Base-by-base conservation (phyloP, 2,888 invertebrate genomes). In the Melinaea marsaeus region DNA sequence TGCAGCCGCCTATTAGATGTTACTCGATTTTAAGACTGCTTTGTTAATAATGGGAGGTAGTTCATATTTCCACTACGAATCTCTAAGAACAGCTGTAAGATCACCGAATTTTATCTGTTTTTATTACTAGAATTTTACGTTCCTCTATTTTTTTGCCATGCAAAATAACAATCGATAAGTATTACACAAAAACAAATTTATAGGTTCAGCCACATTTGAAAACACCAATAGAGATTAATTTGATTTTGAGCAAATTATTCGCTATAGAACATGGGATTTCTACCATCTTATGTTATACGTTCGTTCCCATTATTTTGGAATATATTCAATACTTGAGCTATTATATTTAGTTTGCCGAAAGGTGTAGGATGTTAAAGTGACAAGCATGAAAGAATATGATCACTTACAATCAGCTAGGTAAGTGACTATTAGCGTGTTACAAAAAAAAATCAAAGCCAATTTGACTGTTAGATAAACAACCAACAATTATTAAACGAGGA, bases 201-300 rank as follows among this genome's bases (percentile, higher is more conserved):
- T 84, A 97, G 97, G 97, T 99, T 99, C 90, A 97, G 98, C 69
- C 99, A 99, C 92, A 99, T 99, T 98, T 99, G 98, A 98, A 96
- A 97, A 78, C 99, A 99, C 87, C 97, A 97, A 77, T 99, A 99
- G 95, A 96, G 85, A 92, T 94, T 32, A 97, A 98, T 82, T 99
- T 99, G 99, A 93, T 93, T 77, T 88, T 96, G 74, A 99, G 99
- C 91, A 96, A 96, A 79, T 95, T 96, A 68, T 96, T 96, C 83
- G 95, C 95, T 0, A 90, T 94, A 72, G 94, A 94, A 65, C 94
- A 95, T 77, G 95, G 95, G 22, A 97, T 99, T 69, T 97, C 98
- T 0, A 94, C 96, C 2, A 94, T 95, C 86, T 95, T 96, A 42
- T 96, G 96, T 56, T 96, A 99, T 90, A 98, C 99, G 1, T 97